Evolutionary conservation across 2,113 vertebrate genomes (phyloP).

Genomic region (Sisor rabdophorus): DNA sequence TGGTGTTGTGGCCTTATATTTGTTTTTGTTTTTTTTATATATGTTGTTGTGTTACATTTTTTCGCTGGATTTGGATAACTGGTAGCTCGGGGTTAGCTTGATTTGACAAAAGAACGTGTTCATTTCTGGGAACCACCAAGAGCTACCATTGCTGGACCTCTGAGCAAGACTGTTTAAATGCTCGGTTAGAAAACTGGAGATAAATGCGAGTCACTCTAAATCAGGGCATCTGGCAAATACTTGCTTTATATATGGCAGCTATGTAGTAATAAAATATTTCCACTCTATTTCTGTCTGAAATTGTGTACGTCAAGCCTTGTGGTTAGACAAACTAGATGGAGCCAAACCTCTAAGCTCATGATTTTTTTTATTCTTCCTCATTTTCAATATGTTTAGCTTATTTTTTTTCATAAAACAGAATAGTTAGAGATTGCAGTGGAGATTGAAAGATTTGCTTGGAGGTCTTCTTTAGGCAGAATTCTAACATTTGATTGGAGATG

Average conservation of each 20-base stretch:
- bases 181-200: too few relatives aligned
- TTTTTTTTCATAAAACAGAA: background rate
- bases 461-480: background rate
- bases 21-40: too few relatives aligned
- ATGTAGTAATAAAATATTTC: slow-evolving; percentile 9
- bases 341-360: slow-evolving; percentile 13
- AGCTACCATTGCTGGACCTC: too few relatives aligned
- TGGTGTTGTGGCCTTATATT: too few relatives aligned
- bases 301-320: slow-evolving; percentile 6
- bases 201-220: too few relatives aligned
- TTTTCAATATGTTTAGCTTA: background rate
- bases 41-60: too few relatives aligned
- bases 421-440: too few relatives aligned
- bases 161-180: too few relatives aligned
- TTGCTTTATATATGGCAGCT: background rate
- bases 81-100: too few relatives aligned
- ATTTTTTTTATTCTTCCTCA: slow-evolving; percentile 10
- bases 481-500: background rate
- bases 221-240: background rate
- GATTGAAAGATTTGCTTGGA: background rate
- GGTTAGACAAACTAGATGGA: slow-evolving; percentile 7
- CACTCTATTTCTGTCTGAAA: background rate
- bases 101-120: too few relatives aligned
- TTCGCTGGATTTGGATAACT: too few relatives aligned
- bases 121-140: too few relatives aligned